phyloP scores from a whole-genome alignment of 2,113 vertebrate genomes.

The Alethe diademata region DNA sequence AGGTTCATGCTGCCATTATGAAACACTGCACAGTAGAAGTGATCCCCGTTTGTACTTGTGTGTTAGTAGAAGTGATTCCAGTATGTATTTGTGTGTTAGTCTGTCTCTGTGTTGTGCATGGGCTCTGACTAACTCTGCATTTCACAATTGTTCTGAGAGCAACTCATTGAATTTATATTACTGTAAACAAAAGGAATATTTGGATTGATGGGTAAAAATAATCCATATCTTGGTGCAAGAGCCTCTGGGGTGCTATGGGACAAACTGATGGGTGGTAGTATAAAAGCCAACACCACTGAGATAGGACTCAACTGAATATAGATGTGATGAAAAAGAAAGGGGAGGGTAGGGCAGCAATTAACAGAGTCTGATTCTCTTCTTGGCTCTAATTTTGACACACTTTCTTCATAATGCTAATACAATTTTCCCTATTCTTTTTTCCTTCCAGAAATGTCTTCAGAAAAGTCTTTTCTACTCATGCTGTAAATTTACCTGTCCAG shows the following conservation, averaged over 20 bases:
- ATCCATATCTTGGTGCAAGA: not conserved
- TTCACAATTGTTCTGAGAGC: not conserved
- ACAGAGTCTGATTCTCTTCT: not conserved
- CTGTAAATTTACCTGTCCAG: not conserved
- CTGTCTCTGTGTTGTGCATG: not conserved
- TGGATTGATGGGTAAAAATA: not conserved
- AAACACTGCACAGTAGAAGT: not conserved
- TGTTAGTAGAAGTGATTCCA: not conserved
- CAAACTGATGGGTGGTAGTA: not conserved
- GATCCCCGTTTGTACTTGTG: not conserved
- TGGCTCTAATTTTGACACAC: not conserved
- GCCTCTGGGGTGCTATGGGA: not conserved
- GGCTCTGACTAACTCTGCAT: not conserved
- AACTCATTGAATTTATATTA: not conserved
- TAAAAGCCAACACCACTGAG: not conserved
- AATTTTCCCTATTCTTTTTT: not conserved
- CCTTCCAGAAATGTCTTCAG: not conserved
- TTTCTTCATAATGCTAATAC: not conserved
- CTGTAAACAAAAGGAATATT: not conserved
- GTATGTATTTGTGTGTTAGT: not conserved
- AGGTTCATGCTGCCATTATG: rapidly evolving
- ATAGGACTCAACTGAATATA: not conserved
- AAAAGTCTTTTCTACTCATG: not conserved
- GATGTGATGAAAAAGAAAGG: not conserved
- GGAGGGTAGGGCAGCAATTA: not conserved